These are phyloP conservation scores for Macrophya annulata DNA, from an alignment of 2,888 invertebrate genomes.

Conservation along the genomic window DNA sequence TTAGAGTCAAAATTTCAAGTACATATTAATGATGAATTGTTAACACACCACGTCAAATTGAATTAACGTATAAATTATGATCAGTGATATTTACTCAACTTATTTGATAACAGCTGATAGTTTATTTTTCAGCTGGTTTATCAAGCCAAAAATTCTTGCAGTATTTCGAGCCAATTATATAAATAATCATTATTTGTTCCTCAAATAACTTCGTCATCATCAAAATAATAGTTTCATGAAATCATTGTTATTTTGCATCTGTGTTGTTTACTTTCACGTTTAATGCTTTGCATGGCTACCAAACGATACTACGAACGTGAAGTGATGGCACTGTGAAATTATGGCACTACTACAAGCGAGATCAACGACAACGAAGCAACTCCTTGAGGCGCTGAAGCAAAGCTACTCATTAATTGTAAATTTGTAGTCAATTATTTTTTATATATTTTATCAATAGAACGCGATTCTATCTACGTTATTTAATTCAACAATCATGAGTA, in stretches of 20 bases:
- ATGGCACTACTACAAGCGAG: slow-evolving; percentile 76
- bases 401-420: slow-evolving; percentile 45
- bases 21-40: background rate
- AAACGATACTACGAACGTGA: slow-evolving; percentile 65
- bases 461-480: slow-evolving; percentile 59
- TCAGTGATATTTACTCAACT: slow-evolving; percentile 22
- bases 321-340: slow-evolving; percentile 77
- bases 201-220: background rate
- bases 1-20: background rate
- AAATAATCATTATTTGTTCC: slow-evolving; percentile 7
- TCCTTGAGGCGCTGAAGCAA: slow-evolving; percentile 76
- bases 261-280: slow-evolving; percentile 75
- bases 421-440: slow-evolving; percentile 52
- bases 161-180: slow-evolving; percentile 6
- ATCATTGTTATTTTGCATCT: slow-evolving; percentile 69
- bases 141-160: slow-evolving; percentile 12
- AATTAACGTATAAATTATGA: background rate
- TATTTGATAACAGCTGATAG: slow-evolving; percentile 19
- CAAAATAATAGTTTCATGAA: slow-evolving; percentile 39
- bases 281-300: slow-evolving; percentile 78
- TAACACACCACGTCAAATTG: background rate
- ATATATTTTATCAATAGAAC: slow-evolving; percentile 44
- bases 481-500: slow-evolving; percentile 46
- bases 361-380: slow-evolving; percentile 76
- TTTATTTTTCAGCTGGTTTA: background rate